These are phyloP conservation scores for Xiphorhynchus erythropygius DNA, from an alignment of 2,797 vertebrate species.

Conservation along the genomic window DNA sequence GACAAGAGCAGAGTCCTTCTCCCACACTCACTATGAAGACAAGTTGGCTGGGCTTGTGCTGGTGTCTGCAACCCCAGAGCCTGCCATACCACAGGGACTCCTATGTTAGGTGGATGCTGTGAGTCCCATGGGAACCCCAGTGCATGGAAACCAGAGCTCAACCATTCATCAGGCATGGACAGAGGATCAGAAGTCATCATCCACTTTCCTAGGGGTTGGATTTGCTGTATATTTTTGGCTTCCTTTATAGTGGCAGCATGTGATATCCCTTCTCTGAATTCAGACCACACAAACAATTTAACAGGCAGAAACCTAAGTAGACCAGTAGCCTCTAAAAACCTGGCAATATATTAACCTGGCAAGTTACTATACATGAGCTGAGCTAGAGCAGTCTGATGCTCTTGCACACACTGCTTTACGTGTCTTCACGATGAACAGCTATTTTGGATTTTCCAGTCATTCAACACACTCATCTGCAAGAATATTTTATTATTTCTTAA, in stretches of 20 bases:
- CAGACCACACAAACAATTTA: background rate
- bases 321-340: background rate
- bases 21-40: accelerated
- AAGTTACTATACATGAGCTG: background rate
- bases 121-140: background rate
- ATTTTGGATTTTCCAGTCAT: background rate
- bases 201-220: background rate
- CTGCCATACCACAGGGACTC: background rate
- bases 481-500: background rate
- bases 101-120: background rate
- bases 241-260: background rate
- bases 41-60: background rate
- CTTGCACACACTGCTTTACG: background rate
- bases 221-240: background rate
- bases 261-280: background rate
- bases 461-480: background rate
- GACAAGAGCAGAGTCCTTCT: background rate
- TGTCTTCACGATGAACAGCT: background rate
- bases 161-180: background rate
- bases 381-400: background rate
- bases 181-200: background rate
- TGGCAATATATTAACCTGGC: background rate
- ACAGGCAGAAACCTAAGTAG: background rate
- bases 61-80: background rate
- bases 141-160: background rate